Conservation (phyloP, 1,140 invertebrate species). For the Oreohelix idahoensis region DNA sequence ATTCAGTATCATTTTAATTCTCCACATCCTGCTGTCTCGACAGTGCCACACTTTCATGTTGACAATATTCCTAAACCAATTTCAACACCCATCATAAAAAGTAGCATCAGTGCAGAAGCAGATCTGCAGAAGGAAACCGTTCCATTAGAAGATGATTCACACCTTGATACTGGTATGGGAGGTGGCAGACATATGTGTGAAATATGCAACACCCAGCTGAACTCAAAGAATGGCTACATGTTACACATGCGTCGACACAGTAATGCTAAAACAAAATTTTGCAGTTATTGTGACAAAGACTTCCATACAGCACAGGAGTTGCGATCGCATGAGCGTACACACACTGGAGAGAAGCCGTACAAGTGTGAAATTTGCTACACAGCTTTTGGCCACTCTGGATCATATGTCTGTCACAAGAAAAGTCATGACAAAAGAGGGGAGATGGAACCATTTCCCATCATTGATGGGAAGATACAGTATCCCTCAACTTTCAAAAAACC, state of each 20-base stretch:
- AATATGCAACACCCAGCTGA: background rate
- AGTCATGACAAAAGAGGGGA: slow-evolving; percentile 24
- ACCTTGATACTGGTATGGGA: background rate
- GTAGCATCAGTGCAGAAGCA: background rate
- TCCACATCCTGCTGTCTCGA: background rate
- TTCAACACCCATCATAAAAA: background rate
- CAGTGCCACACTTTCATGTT: slow-evolving; percentile 5
- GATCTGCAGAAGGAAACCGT: background rate
- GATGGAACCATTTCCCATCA: slow-evolving; percentile 20
- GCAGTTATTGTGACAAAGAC: slow-evolving; percentile 16
- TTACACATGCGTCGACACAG: slow-evolving; percentile 29
- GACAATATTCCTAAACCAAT: background rate
- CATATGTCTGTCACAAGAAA: slow-evolving; percentile 15
- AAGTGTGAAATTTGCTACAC: slow-evolving; percentile 22
- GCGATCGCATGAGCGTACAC: slow-evolving; percentile 31
- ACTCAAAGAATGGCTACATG: background rate
- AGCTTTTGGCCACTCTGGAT: slow-evolving; percentile 24
- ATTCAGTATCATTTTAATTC: background rate
- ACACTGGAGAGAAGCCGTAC: slow-evolving; percentile 38
- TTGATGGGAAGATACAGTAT: slow-evolving; percentile 26
- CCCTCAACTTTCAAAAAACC: slow-evolving; percentile 25
- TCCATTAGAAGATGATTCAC: background rate
- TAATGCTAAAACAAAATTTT: slow-evolving; percentile 23
- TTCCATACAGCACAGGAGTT: slow-evolving; percentile 32
- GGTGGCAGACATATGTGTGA: background rate